Evolutionary conservation across 2,113 vertebrate genomes (phyloP).

Genomic region (Oceanites oceanicus): DNA sequence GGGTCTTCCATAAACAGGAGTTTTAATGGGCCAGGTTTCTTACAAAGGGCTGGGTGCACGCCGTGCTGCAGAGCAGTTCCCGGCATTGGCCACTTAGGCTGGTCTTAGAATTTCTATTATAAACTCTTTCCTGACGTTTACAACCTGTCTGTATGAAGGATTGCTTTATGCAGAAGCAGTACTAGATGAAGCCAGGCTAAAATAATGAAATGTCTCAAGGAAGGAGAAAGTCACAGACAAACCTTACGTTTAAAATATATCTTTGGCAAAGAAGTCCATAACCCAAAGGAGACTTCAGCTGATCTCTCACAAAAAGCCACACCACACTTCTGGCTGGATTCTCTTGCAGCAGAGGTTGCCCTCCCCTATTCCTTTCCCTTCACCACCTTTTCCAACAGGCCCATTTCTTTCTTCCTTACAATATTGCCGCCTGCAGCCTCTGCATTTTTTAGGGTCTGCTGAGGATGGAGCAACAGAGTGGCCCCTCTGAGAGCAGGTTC

Average conservation of each 20-base stretch:
- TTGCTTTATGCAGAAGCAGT: neutral
- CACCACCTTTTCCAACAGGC: neutral
- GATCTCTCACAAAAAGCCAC: neutral
- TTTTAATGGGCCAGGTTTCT: neutral
- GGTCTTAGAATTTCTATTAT: neutral
- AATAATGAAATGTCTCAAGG: neutral
- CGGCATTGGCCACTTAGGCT: neutral
- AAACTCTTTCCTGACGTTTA: neutral
- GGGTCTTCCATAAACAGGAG: neutral
- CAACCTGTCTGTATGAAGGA: neutral
- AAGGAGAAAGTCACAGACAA: neutral
- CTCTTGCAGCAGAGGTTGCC: neutral
- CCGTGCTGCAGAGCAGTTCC: neutral
- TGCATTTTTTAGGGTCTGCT: neutral
- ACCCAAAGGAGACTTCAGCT: neutral
- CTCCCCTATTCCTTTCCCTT: neutral
- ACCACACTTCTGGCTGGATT: no score
- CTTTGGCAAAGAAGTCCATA: neutral
- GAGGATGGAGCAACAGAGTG: neutral
- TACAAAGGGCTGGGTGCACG: neutral
- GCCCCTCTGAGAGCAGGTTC: neutral
- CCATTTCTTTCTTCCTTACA: neutral
- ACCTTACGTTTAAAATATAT: neutral
- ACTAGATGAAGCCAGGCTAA: neutral
- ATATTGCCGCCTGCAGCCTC: neutral